Evolutionary conservation across 2,888 invertebrate species (phyloP), one percentile per base, ranked within the genome.

Genomic region (Clostera curtula): DNA sequence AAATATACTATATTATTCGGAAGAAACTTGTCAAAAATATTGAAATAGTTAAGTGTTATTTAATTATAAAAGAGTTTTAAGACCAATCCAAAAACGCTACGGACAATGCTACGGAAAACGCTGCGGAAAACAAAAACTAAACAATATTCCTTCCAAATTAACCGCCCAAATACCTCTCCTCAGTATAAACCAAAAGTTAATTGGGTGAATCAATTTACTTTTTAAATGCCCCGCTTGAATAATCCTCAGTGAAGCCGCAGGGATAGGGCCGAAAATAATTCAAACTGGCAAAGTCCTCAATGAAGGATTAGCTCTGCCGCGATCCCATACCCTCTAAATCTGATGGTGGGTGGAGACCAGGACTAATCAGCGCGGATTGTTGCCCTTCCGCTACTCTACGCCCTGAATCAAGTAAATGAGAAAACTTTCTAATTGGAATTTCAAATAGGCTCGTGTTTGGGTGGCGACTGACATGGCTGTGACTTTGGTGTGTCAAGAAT

Each of bases 381-480:
- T 74, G 76, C 79, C 77, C 75, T 72, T 74, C 67, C 70, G 67
- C 73, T 61, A 71, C 71, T 71, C 75, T 57, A 64, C 77, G 67
- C 74, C 70, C 75, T 73, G 75, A 77, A 76, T 80, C 79, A 77
- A 74, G 70, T 76, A 82, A 82, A 82, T 82, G 80, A 80, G 80
- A 80, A 82, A 82, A 82, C 77, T 82, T 82, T 82, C 74, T 80
- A 80, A 82, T 82, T 80, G 82, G 79, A 82, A 80, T 72, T 82
- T 82, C 77, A 80, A 80, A 80, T 75, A 76, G 75, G 74, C 72
- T 60, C 64, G 68, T 74, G 74, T 73, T 79, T 77, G 74, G n/a
- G n/a, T n/a, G n/a, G n/a, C n/a, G n/a, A n/a, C n/a, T n/a, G n/a
- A n/a, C n/a, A n/a, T n/a, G n/a, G n/a, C n/a, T n/a, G n/a, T n/a